Evolutionary conservation across 2,888 invertebrate genomes (phyloP), one percentile per base, ranked within the genome.

Genomic region (Papilio protenor): DNA sequence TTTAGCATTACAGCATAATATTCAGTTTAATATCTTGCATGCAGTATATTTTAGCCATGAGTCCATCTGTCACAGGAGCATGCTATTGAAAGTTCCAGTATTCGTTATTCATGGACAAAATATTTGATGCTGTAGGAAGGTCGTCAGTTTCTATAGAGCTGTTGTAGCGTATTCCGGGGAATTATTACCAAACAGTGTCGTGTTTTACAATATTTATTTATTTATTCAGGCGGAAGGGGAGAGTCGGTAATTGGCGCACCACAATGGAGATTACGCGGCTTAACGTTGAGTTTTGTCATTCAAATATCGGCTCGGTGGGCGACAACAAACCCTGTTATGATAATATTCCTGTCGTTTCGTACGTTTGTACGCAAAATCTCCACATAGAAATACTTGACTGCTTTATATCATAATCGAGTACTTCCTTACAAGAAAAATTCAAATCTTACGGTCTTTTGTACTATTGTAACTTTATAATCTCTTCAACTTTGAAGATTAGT

Each of bases 161-260:
- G 57, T 57, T 47, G 82, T 85, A 84, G 85, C 82, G 79, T 82
- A 55, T 69, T 64, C 16, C 80, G 77, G 80, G 77, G 79, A 82
- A 84, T 85, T 84, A 83, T 86, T 86, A 84, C 84, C 82, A 83
- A 83, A 82, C 82, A 80, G 84, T 81, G 82, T 84, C 82, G 85
- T 87, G 86, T 88, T 91, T 90, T 88, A 88, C 87, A 89, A 91
- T 92, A 92, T 92, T 91, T 92, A 92, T 91, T 91, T 91, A 92
- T 91, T 92, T 91, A 92, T 92, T 92, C 90, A 91, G 88, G 90
- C 93, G 93, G 93, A 94, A 94, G 93, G 94, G 94, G 92, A 92
- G 93, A 92, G 90, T 84, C 87, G 64, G 90, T 94, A 94, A 94
- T 94, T 94, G 94, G 94, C 91, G 86, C 88, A 84, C 86, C 86